Conservation (phyloP, 2,888 invertebrate genomes). For the Ommatoiulus sabulosus region DNA sequence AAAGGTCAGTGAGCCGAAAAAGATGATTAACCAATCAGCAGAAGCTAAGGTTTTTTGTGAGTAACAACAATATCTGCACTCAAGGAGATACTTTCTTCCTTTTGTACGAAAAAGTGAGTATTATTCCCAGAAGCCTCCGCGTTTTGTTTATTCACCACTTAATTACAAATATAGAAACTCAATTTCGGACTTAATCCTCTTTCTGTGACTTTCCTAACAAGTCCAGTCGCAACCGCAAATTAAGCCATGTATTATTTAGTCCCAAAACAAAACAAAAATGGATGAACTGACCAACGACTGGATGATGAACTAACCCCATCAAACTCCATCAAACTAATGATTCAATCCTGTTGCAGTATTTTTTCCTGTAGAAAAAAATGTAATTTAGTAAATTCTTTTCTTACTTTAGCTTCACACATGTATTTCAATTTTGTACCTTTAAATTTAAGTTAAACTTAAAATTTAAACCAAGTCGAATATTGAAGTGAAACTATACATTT, state of each 20-base stretch:
- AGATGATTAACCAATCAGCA: conserved; percentile 36
- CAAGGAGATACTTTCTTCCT: neutral
- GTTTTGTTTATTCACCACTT: conserved; percentile 40
- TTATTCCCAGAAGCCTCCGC: neutral
- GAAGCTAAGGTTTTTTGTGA: neutral
- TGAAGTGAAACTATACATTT: too few species aligned
- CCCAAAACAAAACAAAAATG: neutral
- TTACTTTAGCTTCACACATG: too few species aligned
- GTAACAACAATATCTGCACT: conserved; percentile 36
- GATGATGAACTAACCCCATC: neutral
- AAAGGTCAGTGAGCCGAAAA: conserved; percentile 4
- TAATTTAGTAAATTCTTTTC: too few species aligned
- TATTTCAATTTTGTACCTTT: too few species aligned
- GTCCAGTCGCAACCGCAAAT: neutral
- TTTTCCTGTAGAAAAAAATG: neutral
- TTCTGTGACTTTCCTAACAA: neutral
- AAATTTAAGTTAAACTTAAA: too few species aligned
- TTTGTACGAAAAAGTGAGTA: neutral
- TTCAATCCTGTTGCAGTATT: neutral
- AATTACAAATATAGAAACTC: conserved; percentile 9
- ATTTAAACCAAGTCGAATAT: too few species aligned
- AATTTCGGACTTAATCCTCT: conserved; percentile 40
- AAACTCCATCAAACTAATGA: neutral
- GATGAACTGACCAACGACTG: neutral
- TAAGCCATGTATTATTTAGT: conserved; percentile 19